Base-by-base conservation (phyloP, 2,113 vertebrate genomes). In the Microtus oregoni region DNA sequence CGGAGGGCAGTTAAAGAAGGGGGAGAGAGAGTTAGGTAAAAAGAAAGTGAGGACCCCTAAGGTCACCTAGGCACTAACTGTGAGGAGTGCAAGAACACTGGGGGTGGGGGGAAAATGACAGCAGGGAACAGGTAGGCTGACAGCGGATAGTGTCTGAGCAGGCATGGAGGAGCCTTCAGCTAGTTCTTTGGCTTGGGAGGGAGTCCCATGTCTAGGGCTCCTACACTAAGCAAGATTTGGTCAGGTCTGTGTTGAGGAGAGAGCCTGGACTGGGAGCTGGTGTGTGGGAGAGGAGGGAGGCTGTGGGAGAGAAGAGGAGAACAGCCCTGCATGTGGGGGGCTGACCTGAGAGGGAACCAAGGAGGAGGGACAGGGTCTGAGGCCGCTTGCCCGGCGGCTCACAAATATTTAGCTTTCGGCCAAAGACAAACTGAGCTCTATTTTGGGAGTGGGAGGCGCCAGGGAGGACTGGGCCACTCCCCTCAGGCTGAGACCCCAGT, bases 381-480 rank as follows among this genome's bases (percentile, higher is more conserved):
- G 98, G 98, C 98, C 86, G 96, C 96, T 94, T 97, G 98, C 98
- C 98, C 97, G 24, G 97, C 97, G 24, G 97, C 97, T 97, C 96
- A 97, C 98, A 98, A 98, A 98, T 98, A 98, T 98, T 98, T 98
- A 98, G 97, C 96, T 98, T 98, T 97, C 96, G 95, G 97, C 96
- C 98, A 98, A 98, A 98, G 98, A 98, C 98, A 98, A 98, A 98
- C 98, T 98, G 87, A 96, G 95, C 98, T 97, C 98, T 98, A 98
- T 98, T 98, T 98, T 98, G 98, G 97, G 98, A 98, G 98, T 98
- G 98, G 97, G 98, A 97, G 97, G 98, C 96, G 97, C 97, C 96
- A 96, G 92, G 92, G 90, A 47, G 32, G 96, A 89, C 95, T 95
- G 92, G 81, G 92, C 96, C 78, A 97, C 94, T 98, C 97, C 98